Percentiles rank a stretch among this genome's conserved stretches.
Conservation (phyloP, 2,888 invertebrate genomes). For the Drosophila lacicola region DNA sequence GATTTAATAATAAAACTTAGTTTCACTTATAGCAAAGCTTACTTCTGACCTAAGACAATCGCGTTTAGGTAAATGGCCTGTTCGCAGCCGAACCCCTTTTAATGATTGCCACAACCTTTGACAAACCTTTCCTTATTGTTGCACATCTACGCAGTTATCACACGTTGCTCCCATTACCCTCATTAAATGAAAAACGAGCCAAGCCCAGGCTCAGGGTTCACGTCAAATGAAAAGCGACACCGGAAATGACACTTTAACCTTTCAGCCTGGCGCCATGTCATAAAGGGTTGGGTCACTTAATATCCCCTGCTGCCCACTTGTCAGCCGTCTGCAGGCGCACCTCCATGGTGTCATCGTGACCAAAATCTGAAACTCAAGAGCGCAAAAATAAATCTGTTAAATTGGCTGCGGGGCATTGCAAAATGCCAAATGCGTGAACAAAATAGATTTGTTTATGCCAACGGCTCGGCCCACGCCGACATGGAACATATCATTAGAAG, state of each 20-base stretch:
- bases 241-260: slow-evolving; percentile 71
- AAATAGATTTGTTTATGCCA: slow-evolving; percentile 70
- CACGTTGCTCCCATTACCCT: slow-evolving; percentile 38
- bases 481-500: slow-evolving; percentile 66
- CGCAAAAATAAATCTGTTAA: slow-evolving; percentile 12
- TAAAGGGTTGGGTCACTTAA: slow-evolving; percentile 52
- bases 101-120: slow-evolving; percentile 6
- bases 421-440: slow-evolving; percentile 66
- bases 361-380: slow-evolving; percentile 17
- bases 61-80: neutral
- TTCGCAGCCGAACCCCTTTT: slow-evolving; percentile 6
- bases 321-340: slow-evolving; percentile 10
- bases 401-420: slow-evolving; percentile 44
- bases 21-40: neutral
- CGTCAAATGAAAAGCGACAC: slow-evolving; percentile 40
- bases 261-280: slow-evolving; percentile 37
- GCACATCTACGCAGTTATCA: slow-evolving; percentile 34
- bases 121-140: slow-evolving; percentile 38
- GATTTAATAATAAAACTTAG: neutral
- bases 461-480: slow-evolving; percentile 43
- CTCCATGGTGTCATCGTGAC: slow-evolving; percentile 42
- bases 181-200: slow-evolving; percentile 38
- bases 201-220: slow-evolving; percentile 47
- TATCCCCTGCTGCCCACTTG: slow-evolving; percentile 29
- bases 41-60: slow-evolving; percentile 37